Evolutionary conservation across 2,113 vertebrate genomes (phyloP), one percentile per base, ranked within the genome.

Genomic region (Cygnus atratus): DNA sequence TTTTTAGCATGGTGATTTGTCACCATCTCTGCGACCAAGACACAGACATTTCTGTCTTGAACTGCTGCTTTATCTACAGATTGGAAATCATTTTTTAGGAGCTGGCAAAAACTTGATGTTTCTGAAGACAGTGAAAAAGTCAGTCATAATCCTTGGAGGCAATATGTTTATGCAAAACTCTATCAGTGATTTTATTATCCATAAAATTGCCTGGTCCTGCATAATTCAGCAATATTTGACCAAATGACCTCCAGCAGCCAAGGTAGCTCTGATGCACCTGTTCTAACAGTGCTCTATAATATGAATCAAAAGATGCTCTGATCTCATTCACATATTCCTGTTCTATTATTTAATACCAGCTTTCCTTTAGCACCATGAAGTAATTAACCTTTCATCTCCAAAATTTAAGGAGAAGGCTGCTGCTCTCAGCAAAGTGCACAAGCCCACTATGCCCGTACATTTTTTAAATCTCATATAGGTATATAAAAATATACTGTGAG

Each of bases 321-420:
- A 82, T 75, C 80, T 84, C 71, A 88, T 78, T 87, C 65, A 78
- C 39, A 41, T 78, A 26, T 92, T 90, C 44, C 52, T 91, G 12
- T 87, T 94, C 65, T 84, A 54, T 84, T 95, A 93, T 94, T 93
- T 94, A 93, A 81, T 68, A 75, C 35, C 26, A 14, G 54, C 43
- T 88, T 92, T 54, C 65, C 43, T 95, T 90, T 88, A 68, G 44
- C 39, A 58, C 20, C 65, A 19, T 88, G 61, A 83, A 0, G 1
- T 87, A 90, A 82, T 84, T 88, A 93, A 93, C 83, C 62, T 94
- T 95, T 94, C 43, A 73, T 75, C 31, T 94, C 54, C 74, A 66
- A 50, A 87, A 76, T 24, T 73, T 58, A 72, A 95, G 50, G 57
- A 81, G 57, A 92, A 84, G 43, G 15, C 39, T 75, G 29, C 18